Conservation (phyloP, 2,888 invertebrate species). For the Xiphydria camelus region DNA sequence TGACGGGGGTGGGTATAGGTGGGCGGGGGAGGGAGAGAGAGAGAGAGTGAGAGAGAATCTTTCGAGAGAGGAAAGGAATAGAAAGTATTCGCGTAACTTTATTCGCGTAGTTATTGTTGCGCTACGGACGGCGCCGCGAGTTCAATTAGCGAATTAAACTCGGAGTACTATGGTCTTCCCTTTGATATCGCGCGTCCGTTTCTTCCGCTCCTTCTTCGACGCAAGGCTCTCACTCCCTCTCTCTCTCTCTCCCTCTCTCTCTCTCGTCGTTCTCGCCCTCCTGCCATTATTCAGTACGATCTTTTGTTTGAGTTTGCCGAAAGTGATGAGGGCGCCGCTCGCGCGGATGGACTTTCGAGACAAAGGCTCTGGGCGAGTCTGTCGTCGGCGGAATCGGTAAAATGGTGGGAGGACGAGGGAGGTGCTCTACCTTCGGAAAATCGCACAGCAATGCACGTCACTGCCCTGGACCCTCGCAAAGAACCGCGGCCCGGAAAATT, state of each 20-base stretch:
- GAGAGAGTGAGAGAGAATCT: slow-evolving; percentile 3
- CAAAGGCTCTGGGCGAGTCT: too few species aligned
- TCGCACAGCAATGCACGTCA: too few species aligned
- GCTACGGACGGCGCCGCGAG: slow-evolving; percentile 20
- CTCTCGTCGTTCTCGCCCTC: slow-evolving; percentile 30
- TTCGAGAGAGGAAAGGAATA: slow-evolving; percentile 32
- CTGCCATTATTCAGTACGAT: too few species aligned
- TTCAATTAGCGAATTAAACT: slow-evolving; percentile 40
- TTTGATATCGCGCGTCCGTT: slow-evolving; percentile 27
- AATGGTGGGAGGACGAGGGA: too few species aligned
- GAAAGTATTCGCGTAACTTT: slow-evolving; percentile 29
- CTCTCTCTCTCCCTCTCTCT: slow-evolving; percentile 15
- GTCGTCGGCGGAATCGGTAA: too few species aligned
- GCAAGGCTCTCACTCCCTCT: slow-evolving; percentile 15
- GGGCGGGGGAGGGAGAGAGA: background rate
- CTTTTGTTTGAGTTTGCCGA: slow-evolving; percentile 30
- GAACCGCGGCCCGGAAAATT: too few species aligned
- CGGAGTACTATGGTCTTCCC: slow-evolving; percentile 24
- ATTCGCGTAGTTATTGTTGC: slow-evolving; percentile 28
- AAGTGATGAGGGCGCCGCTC: slow-evolving; percentile 28
- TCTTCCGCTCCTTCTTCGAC: background rate
- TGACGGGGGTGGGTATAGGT: background rate
- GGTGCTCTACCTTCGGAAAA: too few species aligned
- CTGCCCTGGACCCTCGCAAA: too few species aligned
- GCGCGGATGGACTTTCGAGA: too few species aligned